Evolutionary conservation across 2,113 vertebrate genomes (phyloP).

Genomic region (Argyrosomus japonicus): DNA sequence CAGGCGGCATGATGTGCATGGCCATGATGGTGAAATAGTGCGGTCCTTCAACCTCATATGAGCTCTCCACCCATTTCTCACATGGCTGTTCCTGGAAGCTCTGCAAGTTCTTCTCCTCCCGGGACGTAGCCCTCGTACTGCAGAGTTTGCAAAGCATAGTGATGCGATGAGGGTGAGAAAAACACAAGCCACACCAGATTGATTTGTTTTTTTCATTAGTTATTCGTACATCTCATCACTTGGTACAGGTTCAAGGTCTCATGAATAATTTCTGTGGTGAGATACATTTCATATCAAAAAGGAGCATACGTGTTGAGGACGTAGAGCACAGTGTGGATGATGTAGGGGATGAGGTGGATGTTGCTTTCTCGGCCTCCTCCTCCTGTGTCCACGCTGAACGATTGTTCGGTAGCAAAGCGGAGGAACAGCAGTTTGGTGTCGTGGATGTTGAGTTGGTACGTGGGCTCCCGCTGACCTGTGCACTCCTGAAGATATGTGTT

Average conservation of each 20-base stretch:
- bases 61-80: slow-evolving; percentile 97
- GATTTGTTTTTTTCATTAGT: not conserved
- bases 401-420: slow-evolving; percentile 97
- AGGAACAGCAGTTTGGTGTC: slow-evolving; percentile 98
- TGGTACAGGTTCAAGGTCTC: not conserved
- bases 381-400: slow-evolving; percentile 95
- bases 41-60: slow-evolving; percentile 96
- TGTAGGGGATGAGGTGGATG: slow-evolving; percentile 99
- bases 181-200: not conserved
- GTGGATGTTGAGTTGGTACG: slow-evolving; percentile 98
- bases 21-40: slow-evolving; percentile 95
- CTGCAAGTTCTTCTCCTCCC: slow-evolving; percentile 98
- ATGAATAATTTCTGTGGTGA: not conserved
- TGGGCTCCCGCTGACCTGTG: slow-evolving; percentile 96
- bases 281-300: not conserved
- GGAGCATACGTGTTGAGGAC: slow-evolving; percentile 96
- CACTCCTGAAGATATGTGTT: slow-evolving; percentile 99
- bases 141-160: not conserved
- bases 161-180: not conserved
- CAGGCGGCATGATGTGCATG: slow-evolving; percentile 92
- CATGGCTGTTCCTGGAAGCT: slow-evolving; percentile 96
- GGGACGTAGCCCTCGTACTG: slow-evolving; percentile 95
- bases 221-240: too few species aligned
- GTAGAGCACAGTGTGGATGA: slow-evolving; percentile 98
- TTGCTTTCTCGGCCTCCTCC: slow-evolving; percentile 98